phyloP scores from a whole-genome alignment of 2,888 invertebrate genomes.

The Baronia brevicornis region DNA sequence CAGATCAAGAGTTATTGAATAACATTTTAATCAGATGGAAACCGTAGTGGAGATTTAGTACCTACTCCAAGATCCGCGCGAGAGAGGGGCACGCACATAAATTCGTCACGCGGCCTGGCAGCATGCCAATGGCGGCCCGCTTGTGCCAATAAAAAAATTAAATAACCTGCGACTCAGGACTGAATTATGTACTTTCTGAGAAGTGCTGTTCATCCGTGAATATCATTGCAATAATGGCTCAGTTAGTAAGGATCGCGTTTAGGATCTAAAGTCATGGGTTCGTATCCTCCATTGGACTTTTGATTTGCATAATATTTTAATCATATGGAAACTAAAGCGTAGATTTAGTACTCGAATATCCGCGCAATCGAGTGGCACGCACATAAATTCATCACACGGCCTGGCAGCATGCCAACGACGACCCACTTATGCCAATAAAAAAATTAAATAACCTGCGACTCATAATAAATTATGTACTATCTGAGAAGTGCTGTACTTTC shows the following conservation, averaged over 20 bases:
- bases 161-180: constrained; percentile 12
- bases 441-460: constrained; percentile 18
- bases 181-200: too few species aligned
- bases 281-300: too few species aligned
- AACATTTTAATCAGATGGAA: constrained; percentile 17
- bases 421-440: constrained; percentile 31
- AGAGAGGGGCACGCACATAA: constrained; percentile 43
- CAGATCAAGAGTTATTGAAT: constrained; percentile 1
- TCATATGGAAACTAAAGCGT: constrained; percentile 11
- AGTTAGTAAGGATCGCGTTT: too few species aligned
- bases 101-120: constrained; percentile 53
- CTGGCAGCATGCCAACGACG: constrained; percentile 44
- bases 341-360: constrained; percentile 18
- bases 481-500: too few species aligned
- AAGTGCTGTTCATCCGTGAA: too few species aligned
- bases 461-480: too few species aligned
- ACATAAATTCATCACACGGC: constrained; percentile 56
- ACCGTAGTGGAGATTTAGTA: constrained; percentile 16
- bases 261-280: too few species aligned
- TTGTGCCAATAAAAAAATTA: constrained; percentile 31
- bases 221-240: too few species aligned
- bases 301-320: constrained; percentile 15
- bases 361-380: constrained; percentile 31
- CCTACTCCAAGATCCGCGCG: constrained; percentile 16
- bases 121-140: constrained; percentile 33